Evolutionary conservation across 53 echinoderm and acorn worm species (phyloP).

Genomic region (Actinopyga echinites): DNA sequence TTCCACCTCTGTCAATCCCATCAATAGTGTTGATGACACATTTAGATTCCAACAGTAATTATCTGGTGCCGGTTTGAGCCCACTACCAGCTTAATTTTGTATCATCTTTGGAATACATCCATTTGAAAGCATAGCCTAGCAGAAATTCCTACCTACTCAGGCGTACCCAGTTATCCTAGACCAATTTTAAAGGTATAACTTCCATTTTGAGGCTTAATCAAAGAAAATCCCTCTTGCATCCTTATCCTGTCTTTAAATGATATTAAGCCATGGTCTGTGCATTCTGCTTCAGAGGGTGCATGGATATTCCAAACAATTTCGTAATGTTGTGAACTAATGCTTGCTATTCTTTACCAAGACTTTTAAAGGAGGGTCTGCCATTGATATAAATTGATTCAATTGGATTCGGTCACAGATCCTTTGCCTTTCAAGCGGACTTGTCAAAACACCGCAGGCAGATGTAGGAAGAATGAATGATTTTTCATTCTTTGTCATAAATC

Average conservation of each 20-base stretch:
- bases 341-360: neutral
- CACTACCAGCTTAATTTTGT: neutral
- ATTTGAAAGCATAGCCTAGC: neutral
- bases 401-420: neutral
- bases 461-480: neutral
- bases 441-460: constrained; percentile 12
- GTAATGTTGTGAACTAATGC: too few relatives aligned
- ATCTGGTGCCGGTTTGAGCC: too few relatives aligned
- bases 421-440: neutral
- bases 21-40: too few relatives aligned
- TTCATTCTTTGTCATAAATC: constrained; percentile 1
- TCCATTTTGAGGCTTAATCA: neutral
- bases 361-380: neutral
- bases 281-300: too few relatives aligned
- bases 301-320: too few relatives aligned
- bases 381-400: neutral
- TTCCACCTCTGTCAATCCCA: too few relatives aligned
- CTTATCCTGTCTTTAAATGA: too few relatives aligned
- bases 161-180: neutral
- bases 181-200: constrained; percentile 3
- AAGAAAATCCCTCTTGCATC: neutral
- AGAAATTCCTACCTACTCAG: neutral
- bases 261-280: too few relatives aligned
- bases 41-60: too few relatives aligned
- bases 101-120: neutral